These are phyloP conservation scores for Pogonognathellus flavescens DNA, from an alignment of 1,140 invertebrate genomes.

Conservation along the genomic window DNA sequence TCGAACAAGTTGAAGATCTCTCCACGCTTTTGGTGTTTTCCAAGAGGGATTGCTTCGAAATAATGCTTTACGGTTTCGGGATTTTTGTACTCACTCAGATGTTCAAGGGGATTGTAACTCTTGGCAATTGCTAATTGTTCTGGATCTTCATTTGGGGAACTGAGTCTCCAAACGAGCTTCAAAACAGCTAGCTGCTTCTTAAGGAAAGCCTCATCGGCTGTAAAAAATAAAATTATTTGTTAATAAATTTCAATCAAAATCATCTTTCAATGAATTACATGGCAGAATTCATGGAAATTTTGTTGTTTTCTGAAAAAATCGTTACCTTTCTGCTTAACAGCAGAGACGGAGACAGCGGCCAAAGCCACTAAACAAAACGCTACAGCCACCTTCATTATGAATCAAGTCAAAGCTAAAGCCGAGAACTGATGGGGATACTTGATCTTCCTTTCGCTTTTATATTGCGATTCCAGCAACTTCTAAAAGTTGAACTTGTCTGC, in stretches of 20 bases:
- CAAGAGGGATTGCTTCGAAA: slow-evolving; percentile 54
- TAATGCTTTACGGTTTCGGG: slow-evolving; percentile 53
- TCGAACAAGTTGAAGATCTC: slow-evolving; percentile 70
- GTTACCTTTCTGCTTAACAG: slow-evolving; percentile 16
- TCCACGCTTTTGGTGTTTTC: slow-evolving; percentile 65
- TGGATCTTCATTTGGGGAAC: slow-evolving; percentile 69
- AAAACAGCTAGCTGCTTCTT: slow-evolving; percentile 59
- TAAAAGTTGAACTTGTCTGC: background rate
- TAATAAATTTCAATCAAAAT: background rate
- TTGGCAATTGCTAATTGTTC: slow-evolving; percentile 57
- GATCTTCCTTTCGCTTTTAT: slow-evolving; percentile 22
- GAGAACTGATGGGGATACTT: slow-evolving; percentile 1
- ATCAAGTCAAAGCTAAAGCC: slow-evolving; percentile 38
- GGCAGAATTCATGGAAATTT: background rate
- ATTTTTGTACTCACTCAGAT: slow-evolving; percentile 58
- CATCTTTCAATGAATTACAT: background rate
- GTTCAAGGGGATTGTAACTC: slow-evolving; percentile 57
- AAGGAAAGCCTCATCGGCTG: slow-evolving; percentile 61
- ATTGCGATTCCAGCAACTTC: background rate
- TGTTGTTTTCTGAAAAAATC: background rate
- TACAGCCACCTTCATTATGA: slow-evolving; percentile 41
- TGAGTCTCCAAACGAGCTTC: slow-evolving; percentile 61
- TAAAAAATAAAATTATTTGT: slow-evolving; percentile 10
- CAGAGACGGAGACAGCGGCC: slow-evolving; percentile 26
- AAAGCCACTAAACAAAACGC: slow-evolving; percentile 35